These are phyloP conservation scores for Lymantria monacha DNA, from an alignment of 2,888 invertebrate genomes.

Conservation along the genomic window DNA sequence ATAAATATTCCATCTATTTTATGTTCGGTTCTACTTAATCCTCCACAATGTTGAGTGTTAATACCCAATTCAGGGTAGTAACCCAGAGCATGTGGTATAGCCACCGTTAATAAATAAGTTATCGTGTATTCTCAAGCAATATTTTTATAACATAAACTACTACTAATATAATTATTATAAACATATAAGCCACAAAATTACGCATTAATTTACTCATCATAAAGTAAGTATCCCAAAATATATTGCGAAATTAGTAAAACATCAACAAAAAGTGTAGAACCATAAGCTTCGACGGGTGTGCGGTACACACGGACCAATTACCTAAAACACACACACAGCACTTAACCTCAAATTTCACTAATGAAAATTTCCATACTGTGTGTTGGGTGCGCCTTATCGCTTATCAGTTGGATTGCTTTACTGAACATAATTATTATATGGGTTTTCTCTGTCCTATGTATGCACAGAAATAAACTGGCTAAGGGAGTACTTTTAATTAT, in stretches of 20 bases:
- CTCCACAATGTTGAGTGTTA: no score
- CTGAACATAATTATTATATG: slow-evolving; percentile 64
- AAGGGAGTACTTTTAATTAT: slow-evolving; percentile 1
- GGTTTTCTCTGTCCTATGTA: slow-evolving; percentile 35
- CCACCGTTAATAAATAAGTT: no score
- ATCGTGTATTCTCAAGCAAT: slow-evolving; percentile 70
- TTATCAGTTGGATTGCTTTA: slow-evolving; percentile 69
- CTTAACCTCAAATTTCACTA: slow-evolving; percentile 76
- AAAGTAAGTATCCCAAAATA: background rate
- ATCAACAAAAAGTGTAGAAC: slow-evolving; percentile 58
- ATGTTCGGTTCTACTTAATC: no score
- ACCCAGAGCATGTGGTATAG: no score
- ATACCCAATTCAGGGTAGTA: no score
- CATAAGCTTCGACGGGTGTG: slow-evolving; percentile 54
- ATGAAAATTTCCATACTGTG: slow-evolving; percentile 71
- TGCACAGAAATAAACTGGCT: background rate
- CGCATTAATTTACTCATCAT: background rate
- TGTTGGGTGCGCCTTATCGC: slow-evolving; percentile 72
- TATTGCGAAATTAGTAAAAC: slow-evolving; percentile 49
- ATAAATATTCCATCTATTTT: no score
- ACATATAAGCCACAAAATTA: no score
- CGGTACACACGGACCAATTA: slow-evolving; percentile 73
- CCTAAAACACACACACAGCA: slow-evolving; percentile 73
- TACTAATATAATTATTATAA: no score
- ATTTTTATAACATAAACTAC: no score